Evolutionary conservation across 2,113 vertebrate genomes (phyloP), one percentile per base, ranked within the genome.

Genomic region (Clarias macrocephalus): DNA sequence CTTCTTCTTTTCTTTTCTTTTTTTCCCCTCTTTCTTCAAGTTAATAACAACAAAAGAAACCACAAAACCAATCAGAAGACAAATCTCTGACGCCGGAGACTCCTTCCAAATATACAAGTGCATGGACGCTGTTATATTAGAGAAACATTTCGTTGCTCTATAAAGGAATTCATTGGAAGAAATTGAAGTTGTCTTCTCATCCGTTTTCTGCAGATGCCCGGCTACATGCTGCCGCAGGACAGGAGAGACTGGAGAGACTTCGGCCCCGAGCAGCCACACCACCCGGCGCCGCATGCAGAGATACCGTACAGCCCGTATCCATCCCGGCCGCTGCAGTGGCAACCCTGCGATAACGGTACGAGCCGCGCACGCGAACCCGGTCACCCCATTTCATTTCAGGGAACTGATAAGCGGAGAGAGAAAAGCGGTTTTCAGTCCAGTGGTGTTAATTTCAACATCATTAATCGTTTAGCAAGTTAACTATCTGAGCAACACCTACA

Each of bases 181-280:
- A 37, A 37, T 3, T 37, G 33, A 37, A 37, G 2, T 11, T 19
- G 0, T 37, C 15, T 68, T 8, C 18, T 7, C 28, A 6, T 12
- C 60, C 16, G 42, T 76, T 8, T 59, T 72, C 21, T 85, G 84
- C 92, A 99, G 98, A 95, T 97, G 48, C 93, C 97, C 0, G 94
- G 96, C 91, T 99, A 97, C 89, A 95, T 98, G 92, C 91, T 96
- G 33, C 92, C 96, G 57, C 96, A 96, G 0, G 98, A 99, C 5
- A 94, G 97, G 76, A 95, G 93, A 80, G 95, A 96, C 86, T 99
- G 98, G 98, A 97, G 97, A 91, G 97, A 99, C 2, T 99, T 95
- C 48, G 89, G 93, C 13, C 89, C 95, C 0, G 97, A 99, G 42
- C 96, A 96, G 75, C 56, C 85, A 86, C 92, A 94, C 84, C 92